phyloP scores from a whole-genome alignment of 2,113 vertebrate genomes.

The Lota lota region DNA sequence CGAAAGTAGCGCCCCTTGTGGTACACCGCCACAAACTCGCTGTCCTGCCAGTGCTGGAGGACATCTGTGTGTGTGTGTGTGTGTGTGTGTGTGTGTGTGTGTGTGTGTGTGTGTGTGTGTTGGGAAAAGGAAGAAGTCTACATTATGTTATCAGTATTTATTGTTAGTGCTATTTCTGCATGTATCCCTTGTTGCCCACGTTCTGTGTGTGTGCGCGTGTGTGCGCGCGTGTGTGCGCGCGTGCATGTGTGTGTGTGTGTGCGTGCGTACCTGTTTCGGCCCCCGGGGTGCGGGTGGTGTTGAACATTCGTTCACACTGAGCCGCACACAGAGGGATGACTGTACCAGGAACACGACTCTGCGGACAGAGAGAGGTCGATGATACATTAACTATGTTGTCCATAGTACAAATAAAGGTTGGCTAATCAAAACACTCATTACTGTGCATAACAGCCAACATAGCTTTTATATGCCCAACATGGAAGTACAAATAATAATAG shows the following conservation, averaged over 20 bases:
- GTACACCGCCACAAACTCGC: slow-evolving; percentile 81
- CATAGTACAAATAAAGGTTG: too few relatives aligned
- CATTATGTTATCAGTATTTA: too few relatives aligned
- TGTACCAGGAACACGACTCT: slow-evolving; percentile 77
- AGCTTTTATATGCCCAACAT: too few relatives aligned
- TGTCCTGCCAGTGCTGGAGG: slow-evolving; percentile 80
- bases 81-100: slow-evolving; percentile 61
- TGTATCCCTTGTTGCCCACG: too few relatives aligned
- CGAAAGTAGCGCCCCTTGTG: slow-evolving; percentile 82
- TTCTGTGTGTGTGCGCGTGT: slow-evolving; percentile 6
- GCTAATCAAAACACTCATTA: too few relatives aligned
- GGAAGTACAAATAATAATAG: too few relatives aligned
- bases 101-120: too few relatives aligned
- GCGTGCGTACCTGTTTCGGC: slow-evolving; percentile 65
- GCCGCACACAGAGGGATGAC: slow-evolving; percentile 79
- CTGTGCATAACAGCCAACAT: too few relatives aligned
- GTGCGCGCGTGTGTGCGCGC: slow-evolving; percentile 10
- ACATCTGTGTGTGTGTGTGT: slow-evolving; percentile 63
- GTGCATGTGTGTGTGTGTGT: slow-evolving; percentile 12
- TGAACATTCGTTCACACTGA: slow-evolving; percentile 83
- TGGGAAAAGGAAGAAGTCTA: too few relatives aligned
- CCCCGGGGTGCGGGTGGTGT: slow-evolving; percentile 79
- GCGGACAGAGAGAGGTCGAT: not conserved
- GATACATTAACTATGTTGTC: too few relatives aligned
- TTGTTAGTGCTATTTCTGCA: too few relatives aligned